Evolutionary conservation across 2,888 invertebrate genomes (phyloP).

Genomic region (Temnothorax ravouxi): DNA sequence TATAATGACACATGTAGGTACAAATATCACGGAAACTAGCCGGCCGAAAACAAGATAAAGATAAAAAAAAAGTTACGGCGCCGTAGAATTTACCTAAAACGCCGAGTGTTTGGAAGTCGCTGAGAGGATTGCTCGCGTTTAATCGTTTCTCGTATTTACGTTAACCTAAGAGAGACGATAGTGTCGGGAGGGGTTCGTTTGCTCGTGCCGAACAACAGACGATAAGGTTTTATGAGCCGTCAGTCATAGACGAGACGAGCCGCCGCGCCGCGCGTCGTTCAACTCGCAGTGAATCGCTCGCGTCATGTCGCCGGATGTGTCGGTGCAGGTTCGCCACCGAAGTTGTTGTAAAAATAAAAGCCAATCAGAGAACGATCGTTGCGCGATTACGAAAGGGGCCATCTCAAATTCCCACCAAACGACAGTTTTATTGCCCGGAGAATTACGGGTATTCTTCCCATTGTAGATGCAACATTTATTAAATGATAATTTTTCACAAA

Average conservation of each 20-base stretch:
- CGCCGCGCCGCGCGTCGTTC: constrained; percentile 64
- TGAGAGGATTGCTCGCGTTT: constrained; percentile 69
- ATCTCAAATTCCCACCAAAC: constrained; percentile 16
- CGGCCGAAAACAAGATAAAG: constrained; percentile 20
- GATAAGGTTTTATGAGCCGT: constrained; percentile 85
- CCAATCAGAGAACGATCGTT: constrained; percentile 30
- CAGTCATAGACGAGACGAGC: constrained; percentile 79
- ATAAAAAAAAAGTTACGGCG: constrained; percentile 40
- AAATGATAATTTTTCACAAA: constrained; percentile 16
- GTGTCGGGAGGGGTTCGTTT: constrained; percentile 78
- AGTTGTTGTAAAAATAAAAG: constrained; percentile 26
- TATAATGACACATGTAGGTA: background rate
- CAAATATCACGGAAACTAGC: constrained; percentile 31
- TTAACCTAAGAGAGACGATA: constrained; percentile 80
- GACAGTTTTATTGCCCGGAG: constrained; percentile 25
- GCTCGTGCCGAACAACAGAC: constrained; percentile 77
- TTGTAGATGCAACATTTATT: constrained; percentile 28
- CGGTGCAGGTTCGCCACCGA: constrained; percentile 58
- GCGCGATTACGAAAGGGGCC: constrained; percentile 33
- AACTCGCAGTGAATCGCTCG: constrained; percentile 58
- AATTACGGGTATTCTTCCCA: constrained; percentile 16
- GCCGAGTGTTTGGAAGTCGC: constrained; percentile 63
- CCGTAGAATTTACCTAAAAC: constrained; percentile 38
- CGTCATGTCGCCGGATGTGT: constrained; percentile 14
- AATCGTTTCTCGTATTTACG: constrained; percentile 82